These are phyloP conservation scores for Calameuta pallipes DNA, from an alignment of 2,888 invertebrate species.

Conservation along the genomic window DNA sequence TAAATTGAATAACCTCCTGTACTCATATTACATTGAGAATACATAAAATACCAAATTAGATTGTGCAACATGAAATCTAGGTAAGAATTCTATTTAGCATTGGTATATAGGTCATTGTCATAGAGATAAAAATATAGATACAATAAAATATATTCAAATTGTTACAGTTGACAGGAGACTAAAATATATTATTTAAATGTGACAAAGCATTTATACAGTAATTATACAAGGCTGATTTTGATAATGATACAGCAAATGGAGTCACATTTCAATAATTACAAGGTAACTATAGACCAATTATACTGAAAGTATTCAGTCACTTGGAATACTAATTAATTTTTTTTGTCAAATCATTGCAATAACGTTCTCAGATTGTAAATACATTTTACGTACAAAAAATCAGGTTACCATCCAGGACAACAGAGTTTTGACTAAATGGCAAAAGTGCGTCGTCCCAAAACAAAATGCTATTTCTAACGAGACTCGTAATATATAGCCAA, in stretches of 20 bases:
- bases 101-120: not conserved
- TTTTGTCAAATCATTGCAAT: not conserved
- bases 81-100: not conserved
- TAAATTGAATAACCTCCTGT: not conserved
- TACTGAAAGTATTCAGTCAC: not conserved
- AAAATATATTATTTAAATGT: not conserved
- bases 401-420: not conserved
- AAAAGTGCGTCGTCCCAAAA: not conserved
- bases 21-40: not conserved
- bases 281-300: not conserved
- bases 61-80: not conserved
- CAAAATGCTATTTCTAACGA: not conserved
- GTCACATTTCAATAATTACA: not conserved
- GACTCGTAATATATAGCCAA: not conserved
- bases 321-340: not conserved
- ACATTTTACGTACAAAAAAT: not conserved
- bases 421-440: not conserved
- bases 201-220: not conserved
- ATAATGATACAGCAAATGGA: not conserved
- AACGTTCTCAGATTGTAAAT: not conserved
- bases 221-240: not conserved
- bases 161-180: not conserved
- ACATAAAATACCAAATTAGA: not conserved
- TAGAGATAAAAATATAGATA: not conserved
- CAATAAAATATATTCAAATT: not conserved